Evolutionary conservation across 2,888 invertebrate genomes (phyloP), one percentile per base, ranked within the genome.

Genomic region (Ashinkailepas kermadecensis): DNA sequence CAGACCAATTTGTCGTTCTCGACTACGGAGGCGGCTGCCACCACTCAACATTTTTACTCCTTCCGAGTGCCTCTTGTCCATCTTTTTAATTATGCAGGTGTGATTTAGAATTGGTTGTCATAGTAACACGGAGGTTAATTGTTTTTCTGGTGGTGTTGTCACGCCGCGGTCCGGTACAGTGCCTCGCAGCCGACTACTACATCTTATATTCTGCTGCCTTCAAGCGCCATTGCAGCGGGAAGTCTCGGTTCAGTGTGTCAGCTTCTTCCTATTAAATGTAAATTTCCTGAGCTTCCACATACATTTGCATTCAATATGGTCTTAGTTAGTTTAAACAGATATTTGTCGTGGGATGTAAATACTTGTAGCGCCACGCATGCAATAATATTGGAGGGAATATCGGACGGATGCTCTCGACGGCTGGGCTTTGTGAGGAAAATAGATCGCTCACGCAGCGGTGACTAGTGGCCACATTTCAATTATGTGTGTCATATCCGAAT

Each of bases 11-110:
- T 74, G 74, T 54, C 74, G 54, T 13, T 6, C 54, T 74, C 74
- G 54, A 74, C 54, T 6, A 18, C 10, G 7, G 74, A 54, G 54
- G 54, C 25, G 25, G 54, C 74, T 74, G 39, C 54, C 25, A 9
- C 74, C 74, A 74, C 39, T 74, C 74, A 74, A 54, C 54, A 74
- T 54, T 74, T 74, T 74, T 74, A 74, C 39, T 54, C 74, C 25
- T 54, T 23, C 13, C 74, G 8, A 18, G 54, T 54, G 74, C 74
- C 74, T 54, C 74, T 74, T 74, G 54, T 39, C 74, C 74, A 74
- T 54, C 25, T 74, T 74, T 70, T 74, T 74, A 74, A 74, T 74
- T 54, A 54, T 54, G 54, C 21, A 39, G 15, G 39, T 74, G 54
- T 15, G 74, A 74, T 39, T 54, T 74, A 10, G 12, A 54, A 74